Conservation (phyloP, 2,797 vertebrate genomes). For the Chiloscyllium punctatum region DNA sequence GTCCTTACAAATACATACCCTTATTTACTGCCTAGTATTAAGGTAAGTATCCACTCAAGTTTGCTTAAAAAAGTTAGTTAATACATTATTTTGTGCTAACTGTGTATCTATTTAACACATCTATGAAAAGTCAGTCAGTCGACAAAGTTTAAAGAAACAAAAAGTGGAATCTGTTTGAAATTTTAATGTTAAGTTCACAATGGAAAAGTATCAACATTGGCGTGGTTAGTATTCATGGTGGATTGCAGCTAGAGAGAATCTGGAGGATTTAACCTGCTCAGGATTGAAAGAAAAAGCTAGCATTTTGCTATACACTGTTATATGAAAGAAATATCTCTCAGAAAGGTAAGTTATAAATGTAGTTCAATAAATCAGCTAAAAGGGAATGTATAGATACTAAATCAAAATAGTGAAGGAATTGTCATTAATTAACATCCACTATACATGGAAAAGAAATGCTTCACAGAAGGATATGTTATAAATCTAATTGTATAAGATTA, state of each 20-base stretch:
- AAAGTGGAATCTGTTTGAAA: not conserved
- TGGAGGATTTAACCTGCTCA: not conserved
- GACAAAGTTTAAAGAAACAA: not conserved
- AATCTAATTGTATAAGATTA: not conserved
- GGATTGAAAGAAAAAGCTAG: not conserved
- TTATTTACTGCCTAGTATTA: not conserved
- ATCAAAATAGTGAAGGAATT: slow-evolving; percentile 8
- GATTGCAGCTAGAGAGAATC: not conserved
- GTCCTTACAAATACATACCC: not conserved
- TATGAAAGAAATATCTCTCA: not conserved
- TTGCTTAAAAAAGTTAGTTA: not conserved
- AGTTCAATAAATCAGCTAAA: not conserved
- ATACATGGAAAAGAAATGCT: not conserved
- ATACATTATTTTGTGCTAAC: not conserved
- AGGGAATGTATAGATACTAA: not conserved
- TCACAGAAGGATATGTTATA: not conserved
- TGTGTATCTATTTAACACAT: not conserved
- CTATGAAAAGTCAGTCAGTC: not conserved
- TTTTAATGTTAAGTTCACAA: not conserved
- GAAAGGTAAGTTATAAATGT: not conserved
- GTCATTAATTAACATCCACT: not conserved
- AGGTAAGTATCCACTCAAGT: not conserved
- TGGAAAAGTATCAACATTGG: not conserved
- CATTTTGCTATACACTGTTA: not conserved
- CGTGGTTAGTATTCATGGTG: not conserved